Evolutionary conservation across 2,797 vertebrate genomes (phyloP).

Genomic region (Perdix hodgsoniae): DNA sequence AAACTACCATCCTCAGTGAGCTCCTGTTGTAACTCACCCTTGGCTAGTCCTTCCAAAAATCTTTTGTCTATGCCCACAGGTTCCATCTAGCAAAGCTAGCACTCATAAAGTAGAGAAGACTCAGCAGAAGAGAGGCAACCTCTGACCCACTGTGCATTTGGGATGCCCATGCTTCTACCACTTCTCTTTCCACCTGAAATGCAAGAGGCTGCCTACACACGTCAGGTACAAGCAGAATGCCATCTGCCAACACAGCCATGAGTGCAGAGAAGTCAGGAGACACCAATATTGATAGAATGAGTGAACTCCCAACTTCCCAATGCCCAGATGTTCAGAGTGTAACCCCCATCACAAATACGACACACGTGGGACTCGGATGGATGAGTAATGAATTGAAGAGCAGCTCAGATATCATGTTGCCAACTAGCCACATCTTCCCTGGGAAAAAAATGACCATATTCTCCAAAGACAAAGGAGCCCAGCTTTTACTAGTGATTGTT

Average conservation of each 20-base stretch:
- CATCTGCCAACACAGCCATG: not conserved
- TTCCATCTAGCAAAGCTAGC: not conserved
- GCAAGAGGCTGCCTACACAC: not conserved
- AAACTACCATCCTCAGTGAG: not conserved
- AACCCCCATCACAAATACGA: not conserved
- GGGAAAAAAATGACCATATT: not conserved
- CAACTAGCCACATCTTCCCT: not conserved
- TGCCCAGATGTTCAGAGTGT: not conserved
- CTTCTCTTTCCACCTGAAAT: not conserved
- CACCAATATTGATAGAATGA: accelerated
- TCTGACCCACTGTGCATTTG: not conserved
- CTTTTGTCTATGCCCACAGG: not conserved
- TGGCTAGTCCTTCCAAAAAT: not conserved
- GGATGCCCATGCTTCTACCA: accelerated
- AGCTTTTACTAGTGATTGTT: not conserved
- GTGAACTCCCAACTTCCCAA: not conserved
- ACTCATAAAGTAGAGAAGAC: not conserved
- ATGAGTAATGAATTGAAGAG: not conserved
- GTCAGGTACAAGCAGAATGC: conserved; percentile 1
- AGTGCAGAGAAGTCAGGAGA: not conserved
- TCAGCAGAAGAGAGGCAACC: not conserved
- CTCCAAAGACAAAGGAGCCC: not conserved
- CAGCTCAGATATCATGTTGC: not conserved
- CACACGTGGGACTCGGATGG: not conserved
- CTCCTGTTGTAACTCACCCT: accelerated